Evolutionary conservation across 2,797 vertebrate genomes (phyloP).

Genomic region (Chromobotia macracanthus): DNA sequence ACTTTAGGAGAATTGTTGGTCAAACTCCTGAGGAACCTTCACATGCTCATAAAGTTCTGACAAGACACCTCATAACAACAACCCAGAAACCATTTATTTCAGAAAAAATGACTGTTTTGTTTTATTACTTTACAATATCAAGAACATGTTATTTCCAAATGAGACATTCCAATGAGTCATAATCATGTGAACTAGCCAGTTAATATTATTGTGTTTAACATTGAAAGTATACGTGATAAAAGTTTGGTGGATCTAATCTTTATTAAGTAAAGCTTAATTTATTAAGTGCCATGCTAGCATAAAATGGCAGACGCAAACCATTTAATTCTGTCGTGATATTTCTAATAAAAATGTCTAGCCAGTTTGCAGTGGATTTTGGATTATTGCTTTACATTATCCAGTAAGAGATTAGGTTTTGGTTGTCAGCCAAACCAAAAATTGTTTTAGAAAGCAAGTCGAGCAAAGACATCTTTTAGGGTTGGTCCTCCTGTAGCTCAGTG

Average conservation of each 20-base stretch:
- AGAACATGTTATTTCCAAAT: background rate
- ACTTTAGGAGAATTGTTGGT: conserved; percentile 36
- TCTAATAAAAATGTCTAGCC: background rate
- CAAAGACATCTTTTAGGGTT: too few species aligned
- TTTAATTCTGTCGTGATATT: background rate
- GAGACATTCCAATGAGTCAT: background rate
- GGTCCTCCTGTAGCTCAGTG: too few species aligned
- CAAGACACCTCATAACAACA: background rate
- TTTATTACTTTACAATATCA: background rate
- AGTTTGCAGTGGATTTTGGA: background rate
- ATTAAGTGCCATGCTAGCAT: background rate
- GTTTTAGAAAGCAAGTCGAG: background rate
- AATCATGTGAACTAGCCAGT: background rate
- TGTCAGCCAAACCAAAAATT: background rate
- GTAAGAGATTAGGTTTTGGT: background rate
- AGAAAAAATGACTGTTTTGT: conserved; percentile 1
- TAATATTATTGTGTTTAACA: background rate
- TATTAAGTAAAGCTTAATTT: background rate
- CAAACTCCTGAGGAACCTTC: background rate
- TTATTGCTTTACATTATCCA: background rate
- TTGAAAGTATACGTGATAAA: too few species aligned
- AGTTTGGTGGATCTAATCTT: background rate
- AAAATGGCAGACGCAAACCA: background rate
- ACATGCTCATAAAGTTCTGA: background rate
- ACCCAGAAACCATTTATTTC: background rate